Evolutionary conservation across 2,888 invertebrate genomes (phyloP), one percentile per base, ranked within the genome.

Genomic region (Marronus borbonicus): DNA sequence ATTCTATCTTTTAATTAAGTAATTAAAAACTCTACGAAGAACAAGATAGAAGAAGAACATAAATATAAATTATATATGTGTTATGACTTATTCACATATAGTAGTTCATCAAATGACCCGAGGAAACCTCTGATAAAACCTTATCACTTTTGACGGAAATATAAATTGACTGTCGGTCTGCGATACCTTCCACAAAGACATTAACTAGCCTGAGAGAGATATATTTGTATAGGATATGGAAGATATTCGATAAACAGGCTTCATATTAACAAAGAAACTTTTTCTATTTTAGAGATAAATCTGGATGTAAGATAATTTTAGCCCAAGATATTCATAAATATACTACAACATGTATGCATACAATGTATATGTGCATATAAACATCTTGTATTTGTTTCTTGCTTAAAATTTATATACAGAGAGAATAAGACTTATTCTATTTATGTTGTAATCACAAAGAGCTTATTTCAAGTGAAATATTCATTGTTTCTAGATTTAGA

Each of bases 31-130:
- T 58, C 44, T 39, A 72, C 39, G 10, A 36, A 39, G 72, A 72
- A 60, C 17, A 20, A 58, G 72, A 72, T 72, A 72, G 52, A 39
- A 58, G 44, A 58, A 72, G 58, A 0, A 17, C 17, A 17, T 72
- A 72, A 72, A 72, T 72, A 72, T 72, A 60, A 72, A 72, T 58
- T 60, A 52, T 72, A 31, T 55, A 20, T 20, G 39, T 72, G 44
- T 72, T 72, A 60, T 72, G 72, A 60, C 39, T 72, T 72, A 72
- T 72, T 44, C 44, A 58, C 44, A 72, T 60, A 39, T 72, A 78
- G 75, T 64, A 80, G 80, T 80, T 77, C 80, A 80, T 24, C 78
- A 77, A 76, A 62, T 80, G 80, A 80, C 80, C 80, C 78, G 76
- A 68, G 76, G 78, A 74, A 66, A 77, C 77, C 77, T 68, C 74